Evolutionary conservation across 2,888 invertebrate genomes (phyloP), one percentile per base, ranked within the genome.

Genomic region (Drosophila mayaguana): DNA sequence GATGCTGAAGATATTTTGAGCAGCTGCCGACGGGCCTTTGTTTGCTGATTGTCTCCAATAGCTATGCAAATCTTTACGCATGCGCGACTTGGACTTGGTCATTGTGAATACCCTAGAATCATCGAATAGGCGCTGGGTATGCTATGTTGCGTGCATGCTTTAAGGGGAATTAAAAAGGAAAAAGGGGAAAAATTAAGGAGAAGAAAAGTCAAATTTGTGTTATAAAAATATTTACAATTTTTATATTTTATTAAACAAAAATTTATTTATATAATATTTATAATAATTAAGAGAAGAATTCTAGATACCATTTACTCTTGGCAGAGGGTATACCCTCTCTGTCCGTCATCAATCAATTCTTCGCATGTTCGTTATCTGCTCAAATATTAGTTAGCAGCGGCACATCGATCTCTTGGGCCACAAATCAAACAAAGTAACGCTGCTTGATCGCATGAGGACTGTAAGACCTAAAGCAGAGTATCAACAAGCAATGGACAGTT

Each of bases 401-500:
- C 16, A 22, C 22, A 3, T 48, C n/a, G 46, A 50, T 25, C 32
- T 3, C n/a, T 69, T 77, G 32, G 61, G 59, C 81, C 72, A 74
- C 85, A 79, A 79, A 80, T 64, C 81, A 86, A 86, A 75, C 86
- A 88, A 88, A 88, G 80, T 80, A 83, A 74, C 76, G 63, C 69
- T 75, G 70, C 80, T 83, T 80, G 76, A 88, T 85, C 78, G 65
- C 42, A 43, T 18, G 18, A 36, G 38, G 61, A 63, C 28, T 2
- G 42, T 43, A 38, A 11, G 25, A 36, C 53, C 45, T 63, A 71
- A 65, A 62, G 45, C 40, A 20, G n/a, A 38, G 2, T 28, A 36
- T 50, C 46, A 50, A 55, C 62, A 72, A 63, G 70, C 38, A 57
- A 54, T 54, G 56, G 56, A 60, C 43, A 60, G 61, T 67, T 74